Conservation (phyloP, 2,113 vertebrate genomes). For the Arothron firmamentum region DNA sequence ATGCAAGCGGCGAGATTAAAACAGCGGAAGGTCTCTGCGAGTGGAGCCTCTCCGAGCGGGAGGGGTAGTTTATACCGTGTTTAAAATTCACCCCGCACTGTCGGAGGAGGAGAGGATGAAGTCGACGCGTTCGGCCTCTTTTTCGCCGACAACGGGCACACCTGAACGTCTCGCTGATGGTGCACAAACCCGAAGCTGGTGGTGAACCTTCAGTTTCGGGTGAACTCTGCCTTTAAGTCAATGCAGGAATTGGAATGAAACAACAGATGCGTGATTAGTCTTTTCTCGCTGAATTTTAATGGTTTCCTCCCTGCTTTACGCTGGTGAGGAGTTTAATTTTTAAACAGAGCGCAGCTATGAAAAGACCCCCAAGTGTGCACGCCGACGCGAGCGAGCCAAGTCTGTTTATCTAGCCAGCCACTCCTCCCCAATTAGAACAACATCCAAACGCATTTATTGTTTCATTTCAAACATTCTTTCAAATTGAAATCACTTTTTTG, state of each 20-base stretch:
- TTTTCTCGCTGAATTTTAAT: constrained; percentile 60
- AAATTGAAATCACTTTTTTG: constrained; percentile 55
- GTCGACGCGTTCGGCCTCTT: constrained; percentile 67
- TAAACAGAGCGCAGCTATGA: constrained; percentile 59
- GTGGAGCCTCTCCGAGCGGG: not conserved
- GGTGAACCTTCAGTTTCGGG: too few species aligned
- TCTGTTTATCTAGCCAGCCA: constrained; percentile 65
- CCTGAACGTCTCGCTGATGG: too few species aligned
- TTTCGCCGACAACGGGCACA: constrained; percentile 46
- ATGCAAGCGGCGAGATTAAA: constrained; percentile 67
- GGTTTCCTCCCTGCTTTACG: constrained; percentile 39
- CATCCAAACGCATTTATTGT: constrained; percentile 68
- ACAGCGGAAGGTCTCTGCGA: constrained; percentile 35
- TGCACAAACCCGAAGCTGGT: too few species aligned
- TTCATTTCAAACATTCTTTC: constrained; percentile 56
- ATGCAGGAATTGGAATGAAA: constrained; percentile 55
- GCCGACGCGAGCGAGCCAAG: constrained; percentile 27
- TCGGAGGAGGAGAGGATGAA: constrained; percentile 37
- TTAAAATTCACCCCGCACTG: constrained; percentile 4
- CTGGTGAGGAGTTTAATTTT: constrained; percentile 60
- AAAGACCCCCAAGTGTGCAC: constrained; percentile 60
- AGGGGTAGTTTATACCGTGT: too few species aligned
- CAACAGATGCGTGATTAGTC: constrained; percentile 64
- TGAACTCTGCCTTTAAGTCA: constrained; percentile 25
- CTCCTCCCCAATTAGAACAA: constrained; percentile 63